A percentile compares a stretch with the other conserved stretches of the same genome.
These are phyloP conservation scores for Herminia tarsipennalis DNA, from an alignment of 2,888 invertebrate species.

Conservation along the genomic window DNA sequence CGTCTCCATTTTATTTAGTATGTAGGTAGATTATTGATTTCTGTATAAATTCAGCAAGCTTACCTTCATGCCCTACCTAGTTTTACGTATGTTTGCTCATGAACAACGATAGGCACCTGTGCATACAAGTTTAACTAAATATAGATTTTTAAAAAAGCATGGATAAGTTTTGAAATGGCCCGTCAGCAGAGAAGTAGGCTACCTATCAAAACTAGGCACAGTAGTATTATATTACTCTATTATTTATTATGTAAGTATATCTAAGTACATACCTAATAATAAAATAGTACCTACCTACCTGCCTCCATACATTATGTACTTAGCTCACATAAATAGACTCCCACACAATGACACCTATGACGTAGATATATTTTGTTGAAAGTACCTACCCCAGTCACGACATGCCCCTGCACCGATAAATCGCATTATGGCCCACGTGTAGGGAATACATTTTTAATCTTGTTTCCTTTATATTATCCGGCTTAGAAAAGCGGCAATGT, in stretches of 20 bases:
- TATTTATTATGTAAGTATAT: too few species aligned
- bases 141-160: too few species aligned
- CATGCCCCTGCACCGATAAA: conserved; percentile 79
- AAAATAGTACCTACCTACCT: too few species aligned
- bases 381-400: conserved; percentile 75
- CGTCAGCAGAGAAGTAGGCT: too few species aligned
- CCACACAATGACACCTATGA: conserved; percentile 59
- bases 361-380: conserved; percentile 58
- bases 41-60: conserved; percentile 23
- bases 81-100: too few species aligned
- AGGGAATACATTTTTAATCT: conserved; percentile 84
- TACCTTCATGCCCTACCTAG: too few species aligned
- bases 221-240: too few species aligned
- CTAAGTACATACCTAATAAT: not conserved
- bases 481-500: conserved; percentile 65
- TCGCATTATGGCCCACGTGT: conserved; percentile 84
- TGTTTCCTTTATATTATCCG: conserved; percentile 81
- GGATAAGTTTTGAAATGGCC: too few species aligned
- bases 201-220: too few species aligned
- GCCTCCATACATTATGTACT: too few species aligned
- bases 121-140: too few species aligned
- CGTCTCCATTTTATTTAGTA: conserved; percentile 59
- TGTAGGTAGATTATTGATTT: conserved; percentile 33
- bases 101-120: too few species aligned
- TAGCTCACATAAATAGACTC: not conserved